Conservation (phyloP, 1,140 invertebrate species). For the Augochlora pura region DNA sequence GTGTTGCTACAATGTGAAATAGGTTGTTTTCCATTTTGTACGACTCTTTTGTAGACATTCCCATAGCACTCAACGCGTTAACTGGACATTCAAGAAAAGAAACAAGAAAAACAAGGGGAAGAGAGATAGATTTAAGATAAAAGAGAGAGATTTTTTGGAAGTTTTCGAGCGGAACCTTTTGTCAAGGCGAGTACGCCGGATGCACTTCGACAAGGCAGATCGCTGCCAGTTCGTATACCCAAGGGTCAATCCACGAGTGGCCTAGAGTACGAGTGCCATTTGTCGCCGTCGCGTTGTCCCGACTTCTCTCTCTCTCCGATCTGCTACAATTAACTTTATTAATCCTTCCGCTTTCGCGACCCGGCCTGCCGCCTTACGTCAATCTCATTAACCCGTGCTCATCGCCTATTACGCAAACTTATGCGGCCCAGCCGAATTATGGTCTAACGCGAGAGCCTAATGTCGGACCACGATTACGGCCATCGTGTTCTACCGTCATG, state of each 20-base stretch:
- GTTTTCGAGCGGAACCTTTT: no score
- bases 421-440: background rate
- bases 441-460: background rate
- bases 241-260: slow-evolving; percentile 62
- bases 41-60: no score
- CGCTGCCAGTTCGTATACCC: slow-evolving; percentile 50
- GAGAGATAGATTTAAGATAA: no score
- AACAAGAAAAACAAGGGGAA: no score
- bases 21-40: no score
- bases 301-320: slow-evolving; percentile 67
- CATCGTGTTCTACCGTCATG: background rate
- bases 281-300: slow-evolving; percentile 49
- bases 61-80: no score
- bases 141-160: no score
- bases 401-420: slow-evolving; percentile 25
- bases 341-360: slow-evolving; percentile 73
- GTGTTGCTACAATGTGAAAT: no score
- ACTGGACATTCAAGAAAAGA: no score
- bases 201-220: slow-evolving; percentile 50
- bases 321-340: slow-evolving; percentile 74
- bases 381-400: slow-evolving; percentile 64
- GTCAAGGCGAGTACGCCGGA: no score
- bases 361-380: slow-evolving; percentile 65
- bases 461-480: background rate
- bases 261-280: slow-evolving; percentile 55